Conservation (phyloP, 2,797 vertebrate species). For the Schizothorax lantsangensis region DNA sequence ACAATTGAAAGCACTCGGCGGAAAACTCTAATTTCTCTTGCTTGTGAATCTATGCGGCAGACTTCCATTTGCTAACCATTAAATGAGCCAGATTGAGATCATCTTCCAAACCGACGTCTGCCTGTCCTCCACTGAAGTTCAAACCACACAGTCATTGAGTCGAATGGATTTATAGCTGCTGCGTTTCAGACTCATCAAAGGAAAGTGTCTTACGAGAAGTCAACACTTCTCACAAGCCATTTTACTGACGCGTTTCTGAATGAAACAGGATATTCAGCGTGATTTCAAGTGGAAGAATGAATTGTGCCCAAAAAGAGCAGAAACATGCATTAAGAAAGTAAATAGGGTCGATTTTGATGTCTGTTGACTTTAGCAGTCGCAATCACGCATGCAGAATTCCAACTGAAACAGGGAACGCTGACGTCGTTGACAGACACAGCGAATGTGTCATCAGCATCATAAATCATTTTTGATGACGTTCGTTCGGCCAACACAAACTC, state of each 20-base stretch:
- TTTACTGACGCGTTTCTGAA: neutral
- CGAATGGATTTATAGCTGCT: constrained; percentile 14
- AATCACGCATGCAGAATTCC: constrained; percentile 62
- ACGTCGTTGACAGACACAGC: constrained; percentile 67
- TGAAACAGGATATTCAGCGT: neutral
- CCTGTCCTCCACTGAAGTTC: constrained; percentile 14
- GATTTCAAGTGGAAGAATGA: neutral
- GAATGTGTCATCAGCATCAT: constrained; percentile 69
- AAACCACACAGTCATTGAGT: constrained; percentile 26
- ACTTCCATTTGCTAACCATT: constrained; percentile 49
- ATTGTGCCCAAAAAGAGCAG: neutral
- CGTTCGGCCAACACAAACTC: constrained; percentile 58
- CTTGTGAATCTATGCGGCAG: constrained; percentile 61
- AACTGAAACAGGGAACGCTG: constrained; percentile 51
- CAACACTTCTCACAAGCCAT: neutral
- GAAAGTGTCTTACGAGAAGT: neutral
- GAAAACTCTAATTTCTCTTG: constrained; percentile 66
- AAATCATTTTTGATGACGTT: constrained; percentile 69
- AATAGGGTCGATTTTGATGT: constrained; percentile 60
- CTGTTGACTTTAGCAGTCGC: constrained; percentile 54
- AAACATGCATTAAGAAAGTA: constrained; percentile 28
- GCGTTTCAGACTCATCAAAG: constrained; percentile 19
- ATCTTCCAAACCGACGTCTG: constrained; percentile 33
- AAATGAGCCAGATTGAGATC: constrained; percentile 46
- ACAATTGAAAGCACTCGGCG: constrained; percentile 33